These are phyloP conservation scores for Chaunax sp. DNA, from an alignment of 2,797 vertebrate species.

Conservation along the genomic window DNA sequence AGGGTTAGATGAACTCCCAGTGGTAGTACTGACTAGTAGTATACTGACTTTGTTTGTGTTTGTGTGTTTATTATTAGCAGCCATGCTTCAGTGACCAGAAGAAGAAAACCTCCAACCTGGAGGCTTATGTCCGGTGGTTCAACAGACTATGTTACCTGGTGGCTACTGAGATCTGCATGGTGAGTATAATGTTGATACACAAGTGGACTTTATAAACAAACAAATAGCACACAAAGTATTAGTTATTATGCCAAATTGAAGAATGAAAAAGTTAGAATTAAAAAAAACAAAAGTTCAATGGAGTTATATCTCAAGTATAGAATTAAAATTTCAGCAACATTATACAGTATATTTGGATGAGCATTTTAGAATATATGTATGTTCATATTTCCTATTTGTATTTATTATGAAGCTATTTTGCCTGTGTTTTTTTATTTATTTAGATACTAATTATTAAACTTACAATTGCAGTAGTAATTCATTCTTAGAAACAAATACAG, in stretches of 20 bases:
- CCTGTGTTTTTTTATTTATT: background rate
- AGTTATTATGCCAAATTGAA: background rate
- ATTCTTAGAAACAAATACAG: constrained; percentile 1
- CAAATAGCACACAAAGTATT: too few species aligned
- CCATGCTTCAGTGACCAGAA: constrained; percentile 90
- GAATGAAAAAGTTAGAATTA: too few species aligned
- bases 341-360: background rate
- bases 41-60: constrained; percentile 20
- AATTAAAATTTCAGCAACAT: too few species aligned
- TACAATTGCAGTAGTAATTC: background rate
- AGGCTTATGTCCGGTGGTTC: constrained; percentile 98
- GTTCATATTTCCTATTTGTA: background rate
- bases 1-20: constrained; percentile 42
- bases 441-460: background rate
- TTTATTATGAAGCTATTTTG: background rate
- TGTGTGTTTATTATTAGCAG: constrained; percentile 68
- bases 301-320: too few species aligned
- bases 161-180: constrained; percentile 97
- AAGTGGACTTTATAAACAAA: too few species aligned
- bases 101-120: constrained; percentile 91
- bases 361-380: background rate
- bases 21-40: too few species aligned
- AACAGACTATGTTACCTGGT: constrained; percentile 93
- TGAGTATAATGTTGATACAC: constrained; percentile 70
- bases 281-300: too few species aligned